These are phyloP conservation scores for Aphelinus atriplicis DNA, from an alignment of 1,140 invertebrate genomes.

Conservation along the genomic window DNA sequence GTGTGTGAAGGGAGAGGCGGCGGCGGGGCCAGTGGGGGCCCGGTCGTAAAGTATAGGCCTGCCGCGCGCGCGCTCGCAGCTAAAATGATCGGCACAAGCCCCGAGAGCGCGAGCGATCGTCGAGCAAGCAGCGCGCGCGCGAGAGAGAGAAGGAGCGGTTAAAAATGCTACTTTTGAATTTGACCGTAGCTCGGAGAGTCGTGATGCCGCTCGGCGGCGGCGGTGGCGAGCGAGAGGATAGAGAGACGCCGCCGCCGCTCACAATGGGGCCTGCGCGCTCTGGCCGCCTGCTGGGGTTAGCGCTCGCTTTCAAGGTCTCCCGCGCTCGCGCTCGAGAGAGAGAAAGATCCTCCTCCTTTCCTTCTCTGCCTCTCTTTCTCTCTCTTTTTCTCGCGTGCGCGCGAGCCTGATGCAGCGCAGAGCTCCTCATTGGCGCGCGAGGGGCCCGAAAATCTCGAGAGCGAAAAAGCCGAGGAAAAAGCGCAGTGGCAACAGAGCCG, in stretches of 20 bases:
- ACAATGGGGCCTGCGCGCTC: too few relatives aligned
- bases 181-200: background rate
- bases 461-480: slow-evolving; percentile 13
- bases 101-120: too few relatives aligned
- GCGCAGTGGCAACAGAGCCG: background rate
- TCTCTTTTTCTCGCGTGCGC: background rate
- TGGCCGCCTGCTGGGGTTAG: slow-evolving; percentile 42
- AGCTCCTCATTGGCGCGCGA: background rate
- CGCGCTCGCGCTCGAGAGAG: slow-evolving; percentile 1
- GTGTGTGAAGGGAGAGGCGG: background rate
- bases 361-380: background rate
- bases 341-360: background rate
- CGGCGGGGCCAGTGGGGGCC: slow-evolving; percentile 11
- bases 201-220: background rate
- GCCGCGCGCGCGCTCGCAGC: too few relatives aligned
- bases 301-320: slow-evolving; percentile 47
- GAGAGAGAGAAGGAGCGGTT: background rate
- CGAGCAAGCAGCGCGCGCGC: too few relatives aligned
- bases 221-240: background rate
- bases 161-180: slow-evolving; percentile 34
- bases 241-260: background rate
- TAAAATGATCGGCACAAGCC: too few relatives aligned
- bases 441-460: background rate
- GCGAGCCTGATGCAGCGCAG: background rate
- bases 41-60: slow-evolving; percentile 29